These are phyloP conservation scores for Erebia ligea DNA, from an alignment of 2,888 invertebrate species.

Conservation along the genomic window DNA sequence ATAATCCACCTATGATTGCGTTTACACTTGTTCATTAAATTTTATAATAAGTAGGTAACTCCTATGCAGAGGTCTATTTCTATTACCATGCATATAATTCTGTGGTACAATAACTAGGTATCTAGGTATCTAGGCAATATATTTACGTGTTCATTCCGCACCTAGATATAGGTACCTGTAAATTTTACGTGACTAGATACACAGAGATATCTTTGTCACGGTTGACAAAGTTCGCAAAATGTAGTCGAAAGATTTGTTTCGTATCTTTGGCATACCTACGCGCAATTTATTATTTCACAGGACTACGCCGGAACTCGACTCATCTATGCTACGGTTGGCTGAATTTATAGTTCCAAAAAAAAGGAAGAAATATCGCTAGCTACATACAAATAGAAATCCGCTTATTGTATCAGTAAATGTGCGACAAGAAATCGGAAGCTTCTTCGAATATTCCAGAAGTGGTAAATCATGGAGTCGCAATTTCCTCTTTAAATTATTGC, in stretches of 20 bases:
- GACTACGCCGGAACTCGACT: conserved; percentile 4
- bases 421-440: conserved; percentile 8
- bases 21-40: not conserved
- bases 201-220: not conserved
- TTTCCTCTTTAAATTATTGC: too few species aligned
- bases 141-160: not conserved
- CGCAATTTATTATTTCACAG: conserved; percentile 7
- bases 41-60: too few species aligned
- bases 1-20: too few species aligned
- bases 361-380: not conserved
- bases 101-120: too few species aligned
- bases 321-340: conserved; percentile 3
- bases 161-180: not conserved
- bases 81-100: too few species aligned
- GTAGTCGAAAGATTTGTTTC: not conserved
- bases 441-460: not conserved
- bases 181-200: not conserved
- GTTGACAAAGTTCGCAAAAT: not conserved
- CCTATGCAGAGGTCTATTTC: too few species aligned
- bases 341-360: not conserved
- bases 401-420: not conserved
- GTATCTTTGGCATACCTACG: not conserved
- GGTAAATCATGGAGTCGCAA: too few species aligned
- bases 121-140: too few species aligned
- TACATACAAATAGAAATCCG: too few species aligned